Evolutionary conservation across 2,797 vertebrate genomes (phyloP).

Genomic region (Pseudomugil gertrudae): DNA sequence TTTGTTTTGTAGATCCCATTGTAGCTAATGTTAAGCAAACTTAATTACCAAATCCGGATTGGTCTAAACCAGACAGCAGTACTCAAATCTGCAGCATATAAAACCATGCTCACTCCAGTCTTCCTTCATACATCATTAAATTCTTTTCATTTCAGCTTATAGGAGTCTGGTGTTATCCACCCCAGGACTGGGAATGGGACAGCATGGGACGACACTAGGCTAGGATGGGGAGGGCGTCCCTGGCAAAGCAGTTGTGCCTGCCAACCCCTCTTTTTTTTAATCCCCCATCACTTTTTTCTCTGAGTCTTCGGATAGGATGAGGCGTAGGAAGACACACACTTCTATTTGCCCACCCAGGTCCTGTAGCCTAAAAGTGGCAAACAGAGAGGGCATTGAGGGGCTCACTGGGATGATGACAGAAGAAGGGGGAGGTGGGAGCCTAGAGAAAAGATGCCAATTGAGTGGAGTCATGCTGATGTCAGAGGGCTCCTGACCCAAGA

Average conservation of each 20-base stretch:
- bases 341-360: constrained; percentile 51
- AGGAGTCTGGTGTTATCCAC: constrained; percentile 47
- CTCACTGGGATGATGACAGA: constrained; percentile 60
- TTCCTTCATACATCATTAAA: constrained; percentile 28
- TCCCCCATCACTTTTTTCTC: too few species aligned
- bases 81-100: too few species aligned
- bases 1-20: constrained; percentile 50
- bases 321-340: constrained; percentile 66
- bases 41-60: constrained; percentile 22
- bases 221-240: constrained; percentile 66
- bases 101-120: constrained; percentile 27
- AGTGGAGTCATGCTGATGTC: constrained; percentile 75
- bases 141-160: constrained; percentile 43
- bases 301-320: constrained; percentile 66
- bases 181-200: constrained; percentile 69
- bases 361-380: constrained; percentile 54
- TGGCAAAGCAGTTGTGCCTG: constrained; percentile 73
- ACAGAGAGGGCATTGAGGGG: constrained; percentile 82
- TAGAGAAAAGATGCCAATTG: constrained; percentile 72
- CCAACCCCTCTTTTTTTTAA: constrained; percentile 34
- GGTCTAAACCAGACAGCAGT: constrained; percentile 11
- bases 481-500: constrained; percentile 59
- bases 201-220: constrained; percentile 71
- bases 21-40: constrained; percentile 21
- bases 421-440: constrained; percentile 30